Evolutionary conservation across 1,140 invertebrate genomes (phyloP), one percentile per base, ranked within the genome.

Genomic region (Brachystomella parvula): DNA sequence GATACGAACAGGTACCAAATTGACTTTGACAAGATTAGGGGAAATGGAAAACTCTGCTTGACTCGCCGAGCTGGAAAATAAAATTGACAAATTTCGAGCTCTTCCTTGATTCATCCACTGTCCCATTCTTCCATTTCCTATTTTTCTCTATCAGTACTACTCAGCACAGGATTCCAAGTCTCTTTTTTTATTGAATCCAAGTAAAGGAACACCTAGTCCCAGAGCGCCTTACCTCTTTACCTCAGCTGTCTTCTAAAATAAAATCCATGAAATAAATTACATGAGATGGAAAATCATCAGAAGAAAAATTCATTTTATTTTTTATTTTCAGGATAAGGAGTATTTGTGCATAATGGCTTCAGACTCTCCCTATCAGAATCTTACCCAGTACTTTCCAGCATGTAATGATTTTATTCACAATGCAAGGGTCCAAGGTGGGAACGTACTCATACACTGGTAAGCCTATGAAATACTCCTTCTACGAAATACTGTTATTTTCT

Each of bases 361-460:
- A 15, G 94, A 97, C 78, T 89, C 87, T 17, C 90, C 93, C 0
- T 87, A 92, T 75, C 93, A 97, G 78, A 94, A 96, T 79, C 81
- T 98, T 12, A 86, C 86, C 17, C 92, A 94, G 78, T 95, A 90
- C 80, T 96, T 97, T 80, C 85, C 89, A 21, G 78, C 91, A 49
- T 95, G 92, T 79, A 96, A 95, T 79, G 93, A 97, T 76, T 98
- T 97, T 75, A 97, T 97, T 74, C 94, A 97, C 77, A 85, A 87
- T 1, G 94, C 93, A 0, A 81, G 94, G 60, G 93, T 0, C 82
- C 88, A 35, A 3, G 90, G 92, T 66, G 93, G 94, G 66, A 89
- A 89, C 76, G 94, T 98, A 33, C 83, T 98, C 19, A 93, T 98
- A 74, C 94, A 98, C 77, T 98, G 94, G 92, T 94, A 81, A 85